Conservation (phyloP, 2,797 vertebrate genomes). For the Artibeus lituratus region DNA sequence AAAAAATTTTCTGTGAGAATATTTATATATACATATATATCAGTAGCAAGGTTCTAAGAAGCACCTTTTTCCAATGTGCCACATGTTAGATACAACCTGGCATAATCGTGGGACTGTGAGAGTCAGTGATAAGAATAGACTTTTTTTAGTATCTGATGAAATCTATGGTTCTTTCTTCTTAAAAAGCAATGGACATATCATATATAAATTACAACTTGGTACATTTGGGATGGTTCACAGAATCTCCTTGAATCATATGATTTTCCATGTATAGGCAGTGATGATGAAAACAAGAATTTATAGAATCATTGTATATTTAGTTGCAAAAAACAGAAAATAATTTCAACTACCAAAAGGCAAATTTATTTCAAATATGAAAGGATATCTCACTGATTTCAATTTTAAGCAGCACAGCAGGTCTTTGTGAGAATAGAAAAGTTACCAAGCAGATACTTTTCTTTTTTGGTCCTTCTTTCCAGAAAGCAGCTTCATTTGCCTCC, state of each 20-base stretch:
- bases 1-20: neutral
- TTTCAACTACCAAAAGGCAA: neutral
- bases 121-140: neutral
- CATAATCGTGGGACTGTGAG: neutral
- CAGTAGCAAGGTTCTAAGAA: neutral
- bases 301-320: neutral
- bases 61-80: neutral
- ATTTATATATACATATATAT: neutral
- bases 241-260: neutral
- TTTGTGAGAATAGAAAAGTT: neutral
- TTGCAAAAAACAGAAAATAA: neutral
- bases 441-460: neutral
- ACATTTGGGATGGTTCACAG: neutral
- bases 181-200: neutral
- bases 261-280: neutral
- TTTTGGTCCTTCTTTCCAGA: neutral
- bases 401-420: neutral
- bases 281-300: neutral
- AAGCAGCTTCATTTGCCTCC: neutral
- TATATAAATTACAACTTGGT: neutral
- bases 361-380: constrained; percentile 2
- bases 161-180: neutral
- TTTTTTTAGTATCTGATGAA: neutral
- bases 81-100: neutral
- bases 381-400: neutral